Base-by-base conservation (phyloP, 2,888 invertebrate genomes). In the Andrena fulva region DNA sequence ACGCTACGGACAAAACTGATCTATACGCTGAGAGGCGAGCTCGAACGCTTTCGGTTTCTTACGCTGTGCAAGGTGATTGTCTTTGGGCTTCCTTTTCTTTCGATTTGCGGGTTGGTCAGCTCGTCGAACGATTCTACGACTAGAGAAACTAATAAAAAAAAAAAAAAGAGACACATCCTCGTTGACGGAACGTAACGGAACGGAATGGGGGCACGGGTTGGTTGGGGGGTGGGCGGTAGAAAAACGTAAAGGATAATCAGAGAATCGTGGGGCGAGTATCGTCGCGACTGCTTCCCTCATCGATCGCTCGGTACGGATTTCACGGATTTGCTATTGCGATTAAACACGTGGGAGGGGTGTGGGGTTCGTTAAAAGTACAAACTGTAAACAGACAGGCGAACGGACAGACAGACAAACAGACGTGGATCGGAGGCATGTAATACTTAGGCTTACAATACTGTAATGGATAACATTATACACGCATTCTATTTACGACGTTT, bases 381-480 rank as follows among this genome's bases (percentile, higher is more conserved):
- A 89, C 76, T 82, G 84, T 86, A 85, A 80, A 85, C 80, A 83
- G 83, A 88, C 85, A 87, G 85, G 82, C 87, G 85, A 87, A 85
- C 86, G 86, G 87, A 89, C 85, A 87, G 87, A 89, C 87, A 87
- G 87, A 89, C 84, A 87, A 85, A 89, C 87, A 86, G 87, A 90
- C 87, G 82, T 87, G 85, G 84, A 87, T 85, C 76, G 86, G 88
- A 89, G 87, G 87, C 85, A 85, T 90, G 87, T 90, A 89, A 91
- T 91, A 91, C 90, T 92, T 90, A 91, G 89, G 86, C 90, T 91
- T 92, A 92, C 91, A 92, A 91, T 92, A 92, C 91, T 92, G 91
- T 89, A 91, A 86, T 89, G 89, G 91, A 89, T 91, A 90, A 91
- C 88, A 89, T 90, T 87, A 87, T 86, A 88, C 87, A 89, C 89